phyloP scores from a whole-genome alignment of 2,113 vertebrate species.

The Gymnocephalus cernua region DNA sequence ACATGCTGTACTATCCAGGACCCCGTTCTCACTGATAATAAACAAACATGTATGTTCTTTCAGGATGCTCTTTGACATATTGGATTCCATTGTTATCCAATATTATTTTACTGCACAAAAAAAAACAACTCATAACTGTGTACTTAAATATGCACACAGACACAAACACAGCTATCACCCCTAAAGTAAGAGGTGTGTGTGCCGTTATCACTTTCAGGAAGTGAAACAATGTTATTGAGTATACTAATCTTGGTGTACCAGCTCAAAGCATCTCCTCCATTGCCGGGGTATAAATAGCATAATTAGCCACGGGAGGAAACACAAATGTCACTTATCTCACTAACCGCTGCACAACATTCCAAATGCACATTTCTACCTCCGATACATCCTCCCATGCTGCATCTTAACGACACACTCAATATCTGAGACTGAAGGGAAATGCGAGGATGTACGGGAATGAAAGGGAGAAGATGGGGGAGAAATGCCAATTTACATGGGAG shows the following conservation, averaged over 20 bases:
- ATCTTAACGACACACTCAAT: slow-evolving; percentile 42
- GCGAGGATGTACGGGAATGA: slow-evolving; percentile 2
- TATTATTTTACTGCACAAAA: background rate
- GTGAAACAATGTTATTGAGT: slow-evolving; percentile 78
- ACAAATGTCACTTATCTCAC: slow-evolving; percentile 81
- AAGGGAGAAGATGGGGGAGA: slow-evolving; percentile 7
- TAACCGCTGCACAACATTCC: slow-evolving; percentile 55
- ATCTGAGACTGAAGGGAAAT: slow-evolving; percentile 43
- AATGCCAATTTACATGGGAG: slow-evolving; percentile 35
- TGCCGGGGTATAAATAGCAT: slow-evolving; percentile 74
- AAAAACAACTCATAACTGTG: slow-evolving; percentile 1
- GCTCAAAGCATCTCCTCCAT: slow-evolving; percentile 72
- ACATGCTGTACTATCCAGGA: background rate
- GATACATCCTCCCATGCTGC: slow-evolving; percentile 35
- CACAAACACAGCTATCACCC: slow-evolving; percentile 48
- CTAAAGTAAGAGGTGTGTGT: slow-evolving; percentile 69
- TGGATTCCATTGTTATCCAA: background rate
- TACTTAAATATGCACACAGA: slow-evolving; percentile 11
- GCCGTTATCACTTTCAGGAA: slow-evolving; percentile 70
- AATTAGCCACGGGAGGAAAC: slow-evolving; percentile 79
- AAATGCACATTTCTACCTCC: slow-evolving; percentile 47
- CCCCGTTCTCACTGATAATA: slow-evolving; percentile 6
- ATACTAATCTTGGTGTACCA: slow-evolving; percentile 76
- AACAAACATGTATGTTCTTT: background rate
- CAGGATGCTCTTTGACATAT: background rate